Conservation (phyloP, 2,113 vertebrate species). For the Lampris megalopsis region DNA sequence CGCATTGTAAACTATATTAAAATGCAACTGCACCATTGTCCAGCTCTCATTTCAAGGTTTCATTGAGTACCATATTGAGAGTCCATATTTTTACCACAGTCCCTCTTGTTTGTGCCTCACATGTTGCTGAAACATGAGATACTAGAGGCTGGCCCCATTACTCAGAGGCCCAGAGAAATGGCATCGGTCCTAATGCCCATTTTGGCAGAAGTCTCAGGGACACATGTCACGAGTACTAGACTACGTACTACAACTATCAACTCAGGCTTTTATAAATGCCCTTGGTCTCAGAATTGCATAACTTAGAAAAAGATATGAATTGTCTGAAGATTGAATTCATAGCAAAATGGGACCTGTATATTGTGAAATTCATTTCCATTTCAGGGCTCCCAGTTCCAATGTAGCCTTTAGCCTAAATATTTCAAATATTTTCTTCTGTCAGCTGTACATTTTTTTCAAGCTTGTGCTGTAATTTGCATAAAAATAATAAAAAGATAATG, state of each 20-base stretch:
- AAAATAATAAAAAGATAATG: conserved; percentile 15
- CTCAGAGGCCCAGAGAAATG: conserved; percentile 54
- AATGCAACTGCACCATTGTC: not conserved
- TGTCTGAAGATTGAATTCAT: not conserved
- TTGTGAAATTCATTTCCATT: not conserved
- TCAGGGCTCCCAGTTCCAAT: not conserved
- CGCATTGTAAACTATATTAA: not conserved
- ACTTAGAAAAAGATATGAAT: not conserved
- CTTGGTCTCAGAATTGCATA: not conserved
- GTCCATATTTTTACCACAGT: conserved; percentile 23
- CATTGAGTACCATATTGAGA: conserved; percentile 18
- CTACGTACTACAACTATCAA: conserved; percentile 46
- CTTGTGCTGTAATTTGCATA: conserved; percentile 9
- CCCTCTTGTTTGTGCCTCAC: conserved; percentile 16
- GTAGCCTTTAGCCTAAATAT: not conserved
- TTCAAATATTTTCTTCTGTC: not conserved
- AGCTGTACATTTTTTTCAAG: not conserved
- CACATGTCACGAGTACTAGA: conserved; percentile 44
- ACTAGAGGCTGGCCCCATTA: conserved; percentile 39
- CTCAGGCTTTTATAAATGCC: conserved; percentile 9
- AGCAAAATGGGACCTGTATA: not conserved
- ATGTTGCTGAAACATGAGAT: conserved; percentile 48
- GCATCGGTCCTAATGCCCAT: conserved; percentile 60
- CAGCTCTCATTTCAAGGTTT: conserved; percentile 37
- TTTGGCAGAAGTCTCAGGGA: conserved; percentile 54